phyloP scores from a whole-genome alignment of 2,888 invertebrate genomes.

The Sarcophaga rosellei region DNA sequence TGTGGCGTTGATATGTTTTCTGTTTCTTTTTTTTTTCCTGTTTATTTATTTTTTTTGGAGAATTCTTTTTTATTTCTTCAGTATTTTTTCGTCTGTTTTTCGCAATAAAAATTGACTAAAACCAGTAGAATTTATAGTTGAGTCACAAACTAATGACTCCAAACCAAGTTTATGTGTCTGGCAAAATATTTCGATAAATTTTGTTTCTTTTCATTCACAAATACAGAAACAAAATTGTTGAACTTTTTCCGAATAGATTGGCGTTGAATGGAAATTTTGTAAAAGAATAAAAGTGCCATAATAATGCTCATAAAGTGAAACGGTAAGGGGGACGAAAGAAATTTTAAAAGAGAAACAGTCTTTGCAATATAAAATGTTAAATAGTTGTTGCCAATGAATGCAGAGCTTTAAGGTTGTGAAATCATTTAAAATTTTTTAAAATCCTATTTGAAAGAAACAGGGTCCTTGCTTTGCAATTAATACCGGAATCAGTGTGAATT shows the following conservation, averaged over 20 bases:
- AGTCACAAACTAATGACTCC: constrained; percentile 68
- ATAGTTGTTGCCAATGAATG: constrained; percentile 1
- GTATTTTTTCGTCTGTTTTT: constrained; percentile 39
- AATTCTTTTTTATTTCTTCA: background rate
- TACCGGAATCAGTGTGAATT: background rate
- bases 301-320: constrained; percentile 26
- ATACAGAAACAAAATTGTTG: constrained; percentile 33
- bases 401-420: constrained; percentile 21
- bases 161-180: constrained; percentile 68
- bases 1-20: constrained; percentile 19
- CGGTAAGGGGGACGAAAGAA: constrained; percentile 13
- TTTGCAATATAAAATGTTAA: constrained; percentile 28
- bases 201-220: constrained; percentile 54
- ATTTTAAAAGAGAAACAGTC: constrained; percentile 42
- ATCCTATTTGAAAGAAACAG: background rate
- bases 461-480: background rate
- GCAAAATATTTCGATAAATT: constrained; percentile 68
- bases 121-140: constrained; percentile 67
- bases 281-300: constrained; percentile 25
- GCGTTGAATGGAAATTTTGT: constrained; percentile 40
- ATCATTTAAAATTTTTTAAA: background rate
- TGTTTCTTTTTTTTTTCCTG: too few species aligned
- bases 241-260: constrained; percentile 29
- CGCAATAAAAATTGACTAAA: constrained; percentile 66
- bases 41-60: background rate